Evolutionary conservation across 2,113 vertebrate genomes (phyloP).

Genomic region (Hiodon alosoides): DNA sequence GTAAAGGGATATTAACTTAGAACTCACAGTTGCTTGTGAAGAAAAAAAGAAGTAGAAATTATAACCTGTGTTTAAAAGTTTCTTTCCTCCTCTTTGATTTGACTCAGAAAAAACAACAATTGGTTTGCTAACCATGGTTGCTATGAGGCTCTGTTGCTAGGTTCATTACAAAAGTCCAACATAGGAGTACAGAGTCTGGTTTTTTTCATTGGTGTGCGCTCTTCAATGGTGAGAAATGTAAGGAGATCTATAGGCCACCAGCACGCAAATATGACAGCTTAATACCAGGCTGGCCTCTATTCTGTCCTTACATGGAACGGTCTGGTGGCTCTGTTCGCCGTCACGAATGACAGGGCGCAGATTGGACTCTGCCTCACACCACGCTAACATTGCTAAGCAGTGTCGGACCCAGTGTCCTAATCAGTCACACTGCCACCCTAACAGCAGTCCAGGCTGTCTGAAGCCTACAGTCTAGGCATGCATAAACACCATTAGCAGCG

Average conservation of each 20-base stretch:
- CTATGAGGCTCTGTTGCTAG: background rate
- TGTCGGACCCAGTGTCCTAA: background rate
- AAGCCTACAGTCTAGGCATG: background rate
- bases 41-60: too few relatives aligned
- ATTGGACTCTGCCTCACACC: background rate
- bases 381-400: background rate
- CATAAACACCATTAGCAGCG: background rate
- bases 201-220: background rate
- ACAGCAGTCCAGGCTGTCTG: background rate
- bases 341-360: background rate
- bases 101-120: background rate
- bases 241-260: background rate
- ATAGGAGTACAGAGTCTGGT: too few relatives aligned
- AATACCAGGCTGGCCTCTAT: background rate
- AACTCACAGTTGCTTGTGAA: too few relatives aligned
- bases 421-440: background rate
- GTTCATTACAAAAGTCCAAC: background rate
- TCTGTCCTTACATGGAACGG: conserved; percentile 12
- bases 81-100: background rate
- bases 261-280: background rate
- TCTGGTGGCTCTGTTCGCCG: background rate
- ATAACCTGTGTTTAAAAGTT: too few relatives aligned
- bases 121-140: background rate
- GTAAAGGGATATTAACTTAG: too few relatives aligned
- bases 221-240: background rate